These are phyloP conservation scores for Aquatica leii DNA, from an alignment of 2,888 invertebrate species.

Conservation along the genomic window DNA sequence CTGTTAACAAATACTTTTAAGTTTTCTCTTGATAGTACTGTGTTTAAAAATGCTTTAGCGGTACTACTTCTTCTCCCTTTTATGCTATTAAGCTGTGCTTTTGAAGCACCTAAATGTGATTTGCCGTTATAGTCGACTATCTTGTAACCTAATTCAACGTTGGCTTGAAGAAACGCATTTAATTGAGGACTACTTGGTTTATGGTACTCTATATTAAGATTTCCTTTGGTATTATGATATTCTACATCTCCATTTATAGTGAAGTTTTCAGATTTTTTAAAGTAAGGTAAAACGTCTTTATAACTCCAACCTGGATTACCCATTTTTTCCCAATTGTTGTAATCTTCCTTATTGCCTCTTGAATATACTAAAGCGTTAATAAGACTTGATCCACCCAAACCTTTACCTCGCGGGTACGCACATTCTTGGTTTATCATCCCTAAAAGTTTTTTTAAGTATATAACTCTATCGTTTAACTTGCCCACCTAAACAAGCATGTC, in stretches of 20 bases:
- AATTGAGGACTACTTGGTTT: conserved; percentile 65
- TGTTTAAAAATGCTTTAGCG: conserved; percentile 68
- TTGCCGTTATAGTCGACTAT: conserved; percentile 71
- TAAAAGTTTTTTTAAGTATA: too few relatives aligned
- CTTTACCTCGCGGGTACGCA: conserved; percentile 37
- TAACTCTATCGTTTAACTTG: too few relatives aligned
- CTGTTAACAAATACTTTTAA: conserved; percentile 66
- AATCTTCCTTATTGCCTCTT: conserved; percentile 38
- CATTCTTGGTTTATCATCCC: conserved; percentile 36
- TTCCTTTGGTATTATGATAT: conserved; percentile 72
- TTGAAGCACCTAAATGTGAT: conserved; percentile 68
- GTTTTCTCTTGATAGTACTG: conserved; percentile 63
- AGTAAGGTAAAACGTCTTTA: conserved; percentile 51
- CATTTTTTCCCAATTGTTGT: conserved; percentile 36
- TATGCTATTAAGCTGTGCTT: conserved; percentile 67
- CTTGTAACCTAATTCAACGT: conserved; percentile 71
- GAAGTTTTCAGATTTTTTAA: conserved; percentile 48
- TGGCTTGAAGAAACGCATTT: conserved; percentile 70
- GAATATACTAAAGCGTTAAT: conserved; percentile 40
- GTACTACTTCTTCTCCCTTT: conserved; percentile 68
- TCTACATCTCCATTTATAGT: conserved; percentile 64
- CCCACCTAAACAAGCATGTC: conserved; percentile 5
- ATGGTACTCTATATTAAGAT: conserved; percentile 70
- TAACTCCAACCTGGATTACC: conserved; percentile 60
- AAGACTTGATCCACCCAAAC: conserved; percentile 38